Conservation (phyloP, 2,888 invertebrate genomes). For the Drosophila conformis region DNA sequence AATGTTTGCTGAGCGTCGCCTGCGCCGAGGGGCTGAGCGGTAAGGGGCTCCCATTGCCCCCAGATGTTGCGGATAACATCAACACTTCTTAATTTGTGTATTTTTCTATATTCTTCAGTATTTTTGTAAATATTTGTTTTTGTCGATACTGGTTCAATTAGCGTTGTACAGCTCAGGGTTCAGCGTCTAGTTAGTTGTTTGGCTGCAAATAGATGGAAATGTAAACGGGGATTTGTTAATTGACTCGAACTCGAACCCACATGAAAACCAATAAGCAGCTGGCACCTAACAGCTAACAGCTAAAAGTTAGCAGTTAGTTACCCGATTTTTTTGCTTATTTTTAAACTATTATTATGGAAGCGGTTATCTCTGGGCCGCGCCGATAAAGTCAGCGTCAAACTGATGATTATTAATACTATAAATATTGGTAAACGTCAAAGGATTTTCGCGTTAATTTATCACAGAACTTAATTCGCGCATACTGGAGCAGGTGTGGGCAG, state of each 20-base stretch:
- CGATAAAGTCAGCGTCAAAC: conserved; percentile 63
- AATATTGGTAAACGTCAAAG: conserved; percentile 75
- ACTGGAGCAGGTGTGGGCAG: background rate
- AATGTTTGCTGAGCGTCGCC: conserved; percentile 85
- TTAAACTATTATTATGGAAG: conserved; percentile 44
- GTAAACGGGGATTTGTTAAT: conserved; percentile 58
- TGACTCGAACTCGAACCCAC: conserved; percentile 50
- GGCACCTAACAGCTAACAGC: conserved; percentile 16
- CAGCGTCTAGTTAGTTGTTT: conserved; percentile 43
- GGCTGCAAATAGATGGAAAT: conserved; percentile 54
- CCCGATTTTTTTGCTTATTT: conserved; percentile 39
- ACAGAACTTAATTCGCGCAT: conserved; percentile 35
- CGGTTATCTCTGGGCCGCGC: conserved; percentile 37
- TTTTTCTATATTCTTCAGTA: background rate
- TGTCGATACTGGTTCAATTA: conserved; percentile 24
- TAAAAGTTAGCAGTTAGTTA: conserved; percentile 2
- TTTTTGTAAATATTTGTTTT: background rate
- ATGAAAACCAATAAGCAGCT: conserved; percentile 63
- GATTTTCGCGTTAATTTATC: conserved; percentile 70
- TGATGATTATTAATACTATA: conserved; percentile 79
- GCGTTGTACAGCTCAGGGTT: conserved; percentile 18
- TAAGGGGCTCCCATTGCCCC: conserved; percentile 79
- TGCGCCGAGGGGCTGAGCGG: conserved; percentile 85
- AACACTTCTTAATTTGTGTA: conserved; percentile 41
- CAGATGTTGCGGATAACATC: conserved; percentile 79